Conservation (phyloP, 2,888 invertebrate genomes). For the Exephanes ischioxanthus region DNA sequence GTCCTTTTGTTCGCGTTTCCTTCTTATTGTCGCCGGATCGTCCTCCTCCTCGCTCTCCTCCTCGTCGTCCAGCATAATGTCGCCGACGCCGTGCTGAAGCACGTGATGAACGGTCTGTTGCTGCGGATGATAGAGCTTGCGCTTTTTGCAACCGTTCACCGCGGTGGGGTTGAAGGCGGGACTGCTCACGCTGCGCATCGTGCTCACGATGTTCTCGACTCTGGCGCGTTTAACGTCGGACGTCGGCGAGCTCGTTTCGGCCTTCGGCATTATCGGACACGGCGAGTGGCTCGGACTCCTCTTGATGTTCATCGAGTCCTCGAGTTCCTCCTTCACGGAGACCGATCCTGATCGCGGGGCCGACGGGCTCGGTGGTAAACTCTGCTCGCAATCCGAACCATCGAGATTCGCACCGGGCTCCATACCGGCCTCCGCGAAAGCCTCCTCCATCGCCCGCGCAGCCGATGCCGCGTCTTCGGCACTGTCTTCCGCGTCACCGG, state of each 20-base stretch:
- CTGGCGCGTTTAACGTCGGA: constrained; percentile 96
- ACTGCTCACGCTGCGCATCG: constrained; percentile 92
- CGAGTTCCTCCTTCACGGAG: constrained; percentile 83
- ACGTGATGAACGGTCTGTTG: constrained; percentile 91
- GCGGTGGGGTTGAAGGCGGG: constrained; percentile 90
- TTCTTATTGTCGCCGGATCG: constrained; percentile 91
- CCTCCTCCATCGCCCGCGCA: constrained; percentile 87
- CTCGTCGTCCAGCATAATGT: constrained; percentile 88
- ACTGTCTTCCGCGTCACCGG: constrained; percentile 84
- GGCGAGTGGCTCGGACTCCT: constrained; percentile 83
- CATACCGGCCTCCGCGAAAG: constrained; percentile 88
- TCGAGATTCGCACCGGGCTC: constrained; percentile 84
- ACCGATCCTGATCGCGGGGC: constrained; percentile 83
- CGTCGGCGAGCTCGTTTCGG: constrained; percentile 85
- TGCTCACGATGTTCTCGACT: constrained; percentile 97
- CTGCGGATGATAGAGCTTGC: constrained; percentile 97
- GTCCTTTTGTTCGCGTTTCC: constrained; percentile 94
- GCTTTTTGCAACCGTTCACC: constrained; percentile 97
- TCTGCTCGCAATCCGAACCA: constrained; percentile 83
- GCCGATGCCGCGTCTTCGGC: constrained; percentile 85
- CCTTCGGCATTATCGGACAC: constrained; percentile 81
- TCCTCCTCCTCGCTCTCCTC: constrained; percentile 92
- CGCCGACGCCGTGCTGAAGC: constrained; percentile 87
- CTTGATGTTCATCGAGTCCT: constrained; percentile 80
- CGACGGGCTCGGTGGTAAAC: constrained; percentile 82